Evolutionary conservation across 2,113 vertebrate species (phyloP).

Genomic region (Amazona vittata): DNA sequence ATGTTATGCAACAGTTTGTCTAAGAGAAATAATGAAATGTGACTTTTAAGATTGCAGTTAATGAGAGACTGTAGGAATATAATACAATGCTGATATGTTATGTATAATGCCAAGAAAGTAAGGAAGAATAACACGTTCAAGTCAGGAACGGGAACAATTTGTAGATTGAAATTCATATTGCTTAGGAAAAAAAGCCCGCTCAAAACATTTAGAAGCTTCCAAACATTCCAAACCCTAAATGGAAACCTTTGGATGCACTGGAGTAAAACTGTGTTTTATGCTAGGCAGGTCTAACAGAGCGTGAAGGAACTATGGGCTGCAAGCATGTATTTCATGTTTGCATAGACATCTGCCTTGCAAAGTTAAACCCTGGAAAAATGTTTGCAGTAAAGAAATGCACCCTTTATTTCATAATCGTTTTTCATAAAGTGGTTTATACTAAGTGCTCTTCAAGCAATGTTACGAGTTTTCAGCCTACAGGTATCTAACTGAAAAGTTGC

Average conservation of each 20-base stretch:
- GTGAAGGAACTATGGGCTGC: not conserved
- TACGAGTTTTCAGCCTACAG: not conserved
- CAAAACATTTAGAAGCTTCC: not conserved
- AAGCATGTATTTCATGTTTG: not conserved
- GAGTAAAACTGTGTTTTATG: not conserved
- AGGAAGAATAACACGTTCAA: not conserved
- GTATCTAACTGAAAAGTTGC: not conserved
- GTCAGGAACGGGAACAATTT: not conserved
- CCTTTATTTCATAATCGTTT: not conserved
- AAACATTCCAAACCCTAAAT: not conserved
- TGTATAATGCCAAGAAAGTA: not conserved
- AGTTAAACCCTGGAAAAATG: not conserved
- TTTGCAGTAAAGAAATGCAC: not conserved
- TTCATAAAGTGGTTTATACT: not conserved
- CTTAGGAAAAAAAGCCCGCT: not conserved
- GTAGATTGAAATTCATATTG: not conserved
- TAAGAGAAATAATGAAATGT: constrained; percentile 94
- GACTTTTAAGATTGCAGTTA: constrained; percentile 65
- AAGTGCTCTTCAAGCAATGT: not conserved
- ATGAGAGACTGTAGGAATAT: not conserved
- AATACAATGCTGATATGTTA: not conserved
- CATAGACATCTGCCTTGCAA: not conserved
- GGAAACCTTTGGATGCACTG: not conserved
- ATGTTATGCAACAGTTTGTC: constrained; percentile 92
- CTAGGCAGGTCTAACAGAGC: not conserved